A percentile compares a stretch with the other conserved stretches of the same genome.
Conservation (phyloP, 2,888 invertebrate genomes). For the Eupithecia insigniata region DNA sequence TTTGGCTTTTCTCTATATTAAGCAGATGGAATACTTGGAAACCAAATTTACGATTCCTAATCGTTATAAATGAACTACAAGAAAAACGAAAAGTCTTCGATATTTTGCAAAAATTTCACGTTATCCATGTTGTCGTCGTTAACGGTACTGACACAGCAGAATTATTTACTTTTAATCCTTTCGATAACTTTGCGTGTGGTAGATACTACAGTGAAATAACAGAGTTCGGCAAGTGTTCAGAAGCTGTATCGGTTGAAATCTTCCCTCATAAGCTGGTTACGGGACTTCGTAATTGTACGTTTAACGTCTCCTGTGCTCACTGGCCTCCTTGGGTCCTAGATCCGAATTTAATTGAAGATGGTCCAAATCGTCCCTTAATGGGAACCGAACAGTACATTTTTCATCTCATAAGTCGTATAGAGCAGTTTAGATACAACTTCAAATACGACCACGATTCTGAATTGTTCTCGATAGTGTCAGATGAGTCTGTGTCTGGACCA, state of each 20-base stretch:
- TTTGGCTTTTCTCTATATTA: slow-evolving; percentile 40
- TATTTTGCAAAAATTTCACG: slow-evolving; percentile 50
- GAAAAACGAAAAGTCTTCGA: slow-evolving; percentile 51
- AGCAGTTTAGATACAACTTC: slow-evolving; percentile 58
- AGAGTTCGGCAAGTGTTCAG: slow-evolving; percentile 56
- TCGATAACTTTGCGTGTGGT: slow-evolving; percentile 66
- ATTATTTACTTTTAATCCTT: slow-evolving; percentile 66
- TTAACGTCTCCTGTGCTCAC: slow-evolving; percentile 55
- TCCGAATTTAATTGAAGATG: slow-evolving; percentile 31
- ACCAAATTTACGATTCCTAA: slow-evolving; percentile 55
- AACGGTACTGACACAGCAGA: slow-evolving; percentile 51
- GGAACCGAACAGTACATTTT: slow-evolving; percentile 57
- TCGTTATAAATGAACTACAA: slow-evolving; percentile 50
- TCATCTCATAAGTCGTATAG: slow-evolving; percentile 52
- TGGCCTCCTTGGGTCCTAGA: slow-evolving; percentile 61
- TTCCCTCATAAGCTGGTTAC: slow-evolving; percentile 55
- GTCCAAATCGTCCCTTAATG: slow-evolving; percentile 14
- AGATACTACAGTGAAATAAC: slow-evolving; percentile 57
- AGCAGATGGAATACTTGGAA: slow-evolving; percentile 55
- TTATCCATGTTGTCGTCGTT: slow-evolving; percentile 55
- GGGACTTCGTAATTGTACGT: slow-evolving; percentile 59
- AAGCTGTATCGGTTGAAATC: slow-evolving; percentile 40
- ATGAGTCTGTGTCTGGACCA: slow-evolving; percentile 52
- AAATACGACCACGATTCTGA: slow-evolving; percentile 47
- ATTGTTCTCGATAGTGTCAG: slow-evolving; percentile 48